A percentile compares a stretch with the other conserved stretches of the same genome.
These are phyloP conservation scores for Lymantria monacha DNA, from an alignment of 2,888 invertebrate genomes.

Conservation along the genomic window DNA sequence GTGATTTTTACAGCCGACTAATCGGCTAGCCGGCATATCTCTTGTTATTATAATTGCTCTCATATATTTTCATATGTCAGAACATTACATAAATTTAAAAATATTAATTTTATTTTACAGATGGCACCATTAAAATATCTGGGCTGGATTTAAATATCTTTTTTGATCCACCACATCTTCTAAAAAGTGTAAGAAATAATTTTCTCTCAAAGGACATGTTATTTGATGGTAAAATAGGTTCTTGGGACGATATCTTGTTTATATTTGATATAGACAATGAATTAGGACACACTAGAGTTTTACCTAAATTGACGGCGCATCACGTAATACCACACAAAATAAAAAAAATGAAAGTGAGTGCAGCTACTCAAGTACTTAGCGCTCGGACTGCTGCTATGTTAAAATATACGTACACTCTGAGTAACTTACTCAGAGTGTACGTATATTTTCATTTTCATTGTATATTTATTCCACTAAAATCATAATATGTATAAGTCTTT, in stretches of 20 bases:
- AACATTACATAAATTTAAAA: no score
- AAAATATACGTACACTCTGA: slow-evolving; percentile 6
- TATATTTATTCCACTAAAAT: neutral
- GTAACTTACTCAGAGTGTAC: no score
- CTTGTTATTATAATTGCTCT: no score
- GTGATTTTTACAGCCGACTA: no score
- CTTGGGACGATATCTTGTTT: slow-evolving; percentile 2
- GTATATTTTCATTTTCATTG: no score
- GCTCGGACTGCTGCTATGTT: slow-evolving; percentile 7
- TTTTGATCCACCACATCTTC: slow-evolving; percentile 24
- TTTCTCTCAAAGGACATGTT: neutral
- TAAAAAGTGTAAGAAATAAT: slow-evolving; percentile 17
- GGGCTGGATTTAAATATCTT: slow-evolving; percentile 15
- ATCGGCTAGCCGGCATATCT: no score
- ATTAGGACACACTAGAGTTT: slow-evolving; percentile 5
- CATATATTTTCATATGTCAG: no score
- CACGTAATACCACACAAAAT: slow-evolving; percentile 1
- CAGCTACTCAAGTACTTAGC: slow-evolving; percentile 7
- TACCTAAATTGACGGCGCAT: slow-evolving; percentile 6
- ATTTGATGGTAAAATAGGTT: slow-evolving; percentile 2
- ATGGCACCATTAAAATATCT: slow-evolving; percentile 19
- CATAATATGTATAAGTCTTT: neutral
- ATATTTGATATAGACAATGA: neutral
- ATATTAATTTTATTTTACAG: slow-evolving; percentile 14
- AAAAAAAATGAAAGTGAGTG: slow-evolving; percentile 4